Evolutionary conservation across 2,888 invertebrate genomes (phyloP), one percentile per base, ranked within the genome.

Genomic region (Pheosia tremula): DNA sequence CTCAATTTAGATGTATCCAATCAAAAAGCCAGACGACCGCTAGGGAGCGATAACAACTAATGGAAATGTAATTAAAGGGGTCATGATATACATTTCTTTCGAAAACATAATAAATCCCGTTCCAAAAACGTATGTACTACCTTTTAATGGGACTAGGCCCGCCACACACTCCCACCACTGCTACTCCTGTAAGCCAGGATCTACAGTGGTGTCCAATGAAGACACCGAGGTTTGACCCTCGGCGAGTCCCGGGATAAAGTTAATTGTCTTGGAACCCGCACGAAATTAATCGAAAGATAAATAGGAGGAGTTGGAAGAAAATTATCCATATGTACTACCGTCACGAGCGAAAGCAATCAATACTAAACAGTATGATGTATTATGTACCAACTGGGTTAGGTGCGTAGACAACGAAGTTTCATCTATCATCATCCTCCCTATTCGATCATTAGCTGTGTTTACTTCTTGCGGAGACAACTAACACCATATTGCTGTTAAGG

Each of bases 401-500:
- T 89, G 90, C 88, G 90, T 89, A 81, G 88, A 87, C 87, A 88
- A 86, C 86, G 83, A 81, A 85, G 86, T 87, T 86, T 87, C 92
- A 93, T 93, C 92, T 90, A 93, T 93, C 93, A 91, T 91, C 86
- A 87, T 89, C 81, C 79, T 71, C 79, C 82, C 85, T 85, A 82
- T 83, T 93, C 91, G 82, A 91, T 93, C 93, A 93, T 93, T 90
- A 92, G 87, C 81, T 67, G 68, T 91, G 91, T 93, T 91, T 90
- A 82, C 87, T 85, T 82, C 79, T 78, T 75, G 75, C 74, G 76
- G 71, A 83, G 93, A 93, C 93, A 91, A 77, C 82, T 83, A 87
- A 93, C 93, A 93, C 79, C 83, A 82, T 75, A 90, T 88, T 91
- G 92, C 92, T 92, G 90, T 93, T 92, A 93, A 81, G 79, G 78